phyloP scores from a whole-genome alignment of 2,888 invertebrate genomes.

The Tromatobia lineatoria region DNA sequence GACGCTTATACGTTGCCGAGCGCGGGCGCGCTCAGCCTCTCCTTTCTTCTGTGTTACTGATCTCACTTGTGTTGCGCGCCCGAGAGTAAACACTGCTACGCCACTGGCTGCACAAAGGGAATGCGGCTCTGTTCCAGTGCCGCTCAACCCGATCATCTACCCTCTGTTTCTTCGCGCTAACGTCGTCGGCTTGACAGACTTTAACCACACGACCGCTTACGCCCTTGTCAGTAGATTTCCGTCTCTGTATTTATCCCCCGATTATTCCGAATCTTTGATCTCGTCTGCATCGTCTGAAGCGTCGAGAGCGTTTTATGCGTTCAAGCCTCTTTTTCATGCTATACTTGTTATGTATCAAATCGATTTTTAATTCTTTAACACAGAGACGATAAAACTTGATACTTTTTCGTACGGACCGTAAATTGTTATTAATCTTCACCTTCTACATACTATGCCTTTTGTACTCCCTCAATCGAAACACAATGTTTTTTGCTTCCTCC shows the following conservation, averaged over 20 bases:
- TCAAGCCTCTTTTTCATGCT: not conserved
- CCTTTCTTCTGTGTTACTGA: constrained; percentile 72
- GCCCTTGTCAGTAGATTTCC: constrained; percentile 35
- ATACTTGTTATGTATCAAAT: not conserved
- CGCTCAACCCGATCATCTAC: constrained; percentile 74
- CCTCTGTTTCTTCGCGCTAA: constrained; percentile 35
- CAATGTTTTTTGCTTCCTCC: not conserved
- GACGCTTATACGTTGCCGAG: constrained; percentile 51
- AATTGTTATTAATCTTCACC: not conserved
- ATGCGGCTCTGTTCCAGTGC: constrained; percentile 76
- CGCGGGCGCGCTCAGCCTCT: constrained; percentile 65
- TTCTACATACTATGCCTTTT: not conserved
- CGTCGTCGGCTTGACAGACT: not conserved
- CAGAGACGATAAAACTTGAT: not conserved
- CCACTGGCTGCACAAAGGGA: constrained; percentile 80
- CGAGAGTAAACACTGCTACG: constrained; percentile 77
- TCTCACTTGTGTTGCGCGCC: constrained; percentile 72
- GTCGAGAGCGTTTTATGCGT: not conserved
- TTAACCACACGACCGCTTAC: not conserved
- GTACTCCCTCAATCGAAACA: not conserved
- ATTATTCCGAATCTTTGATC: constrained; percentile 56
- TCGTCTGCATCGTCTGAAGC: constrained; percentile 21
- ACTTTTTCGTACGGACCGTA: not conserved
- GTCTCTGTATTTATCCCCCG: constrained; percentile 48
- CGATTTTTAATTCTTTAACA: not conserved